Evolutionary conservation across 2,797 vertebrate species (phyloP).

Genomic region (Schizopygopsis pylzovi): DNA sequence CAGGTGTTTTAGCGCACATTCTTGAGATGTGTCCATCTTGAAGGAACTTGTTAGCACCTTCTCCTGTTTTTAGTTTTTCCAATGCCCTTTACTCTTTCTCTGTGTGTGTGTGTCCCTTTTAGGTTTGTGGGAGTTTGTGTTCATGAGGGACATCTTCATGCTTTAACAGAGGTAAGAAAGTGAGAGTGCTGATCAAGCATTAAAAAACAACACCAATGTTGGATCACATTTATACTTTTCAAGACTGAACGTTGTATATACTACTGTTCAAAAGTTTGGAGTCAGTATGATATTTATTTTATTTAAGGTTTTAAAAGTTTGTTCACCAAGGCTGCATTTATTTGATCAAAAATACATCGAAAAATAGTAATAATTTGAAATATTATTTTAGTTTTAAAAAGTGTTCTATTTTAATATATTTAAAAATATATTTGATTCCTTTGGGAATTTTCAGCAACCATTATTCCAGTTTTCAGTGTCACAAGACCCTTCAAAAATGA

Average conservation of each 20-base stretch:
- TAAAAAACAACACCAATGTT: background rate
- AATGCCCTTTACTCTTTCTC: constrained; percentile 11
- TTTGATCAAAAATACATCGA: background rate
- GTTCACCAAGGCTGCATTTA: background rate
- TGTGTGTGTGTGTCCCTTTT: constrained; percentile 45
- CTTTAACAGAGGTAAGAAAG: constrained; percentile 89
- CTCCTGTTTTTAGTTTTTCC: constrained; percentile 17
- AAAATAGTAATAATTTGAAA: background rate
- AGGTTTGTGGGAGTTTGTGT: constrained; percentile 98
- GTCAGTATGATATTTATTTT: background rate
- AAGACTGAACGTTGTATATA: background rate
- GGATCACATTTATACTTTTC: background rate
- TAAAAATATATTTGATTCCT: background rate
- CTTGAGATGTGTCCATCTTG: constrained; percentile 33
- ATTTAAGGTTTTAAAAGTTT: background rate
- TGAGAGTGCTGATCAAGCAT: background rate
- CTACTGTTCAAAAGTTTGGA: background rate
- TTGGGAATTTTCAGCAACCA: background rate
- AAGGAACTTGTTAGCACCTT: constrained; percentile 47
- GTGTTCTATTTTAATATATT: background rate
- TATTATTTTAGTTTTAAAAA: background rate
- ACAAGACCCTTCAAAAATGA: background rate
- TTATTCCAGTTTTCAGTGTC: background rate
- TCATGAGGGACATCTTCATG: constrained; percentile 95
- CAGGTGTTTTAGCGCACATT: constrained; percentile 40